A percentile compares a stretch with the other conserved stretches of the same genome.
phyloP scores from a whole-genome alignment of 2,113 vertebrate genomes.

The Lynx canadensis region DNA sequence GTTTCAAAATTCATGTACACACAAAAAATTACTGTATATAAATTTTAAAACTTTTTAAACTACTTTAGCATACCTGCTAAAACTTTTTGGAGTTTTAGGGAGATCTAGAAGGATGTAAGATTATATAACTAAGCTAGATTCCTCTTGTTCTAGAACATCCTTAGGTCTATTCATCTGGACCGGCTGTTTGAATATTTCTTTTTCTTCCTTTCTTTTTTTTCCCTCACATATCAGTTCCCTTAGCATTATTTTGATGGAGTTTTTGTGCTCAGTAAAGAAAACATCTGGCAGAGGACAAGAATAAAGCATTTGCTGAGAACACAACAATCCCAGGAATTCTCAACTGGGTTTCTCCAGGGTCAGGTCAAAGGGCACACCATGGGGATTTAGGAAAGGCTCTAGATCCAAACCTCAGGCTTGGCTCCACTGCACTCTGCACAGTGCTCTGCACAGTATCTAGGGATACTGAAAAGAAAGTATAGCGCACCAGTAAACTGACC shows the following conservation, averaged over 20 bases:
- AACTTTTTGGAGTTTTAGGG: neutral
- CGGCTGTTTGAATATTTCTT: neutral
- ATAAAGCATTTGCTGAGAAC: slow-evolving; percentile 46
- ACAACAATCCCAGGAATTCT: slow-evolving; percentile 65
- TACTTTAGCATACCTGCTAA: neutral
- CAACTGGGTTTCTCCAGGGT: slow-evolving; percentile 26
- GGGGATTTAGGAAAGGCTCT: neutral
- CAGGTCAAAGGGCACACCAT: neutral
- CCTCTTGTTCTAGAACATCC: neutral
- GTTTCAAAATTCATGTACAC: neutral
- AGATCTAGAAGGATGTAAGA: neutral
- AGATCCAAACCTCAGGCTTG: slow-evolving; percentile 13
- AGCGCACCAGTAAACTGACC: neutral
- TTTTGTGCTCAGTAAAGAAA: slow-evolving; percentile 62
- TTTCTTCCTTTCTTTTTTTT: slow-evolving; percentile 37
- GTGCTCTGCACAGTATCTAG: neutral
- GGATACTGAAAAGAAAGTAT: neutral
- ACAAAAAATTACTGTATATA: neutral
- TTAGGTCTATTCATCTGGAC: neutral
- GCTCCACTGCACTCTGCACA: neutral
- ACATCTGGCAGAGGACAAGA: slow-evolving; percentile 48
- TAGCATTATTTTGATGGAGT: slow-evolving; percentile 46
- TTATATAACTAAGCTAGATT: neutral
- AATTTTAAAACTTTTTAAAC: neutral
- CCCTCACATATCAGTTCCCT: slow-evolving; percentile 7